Percentiles rank a stretch among this genome's conserved stretches.
Evolutionary conservation across 2,888 invertebrate genomes (phyloP).

Genomic region (Papilio protenor): DNA sequence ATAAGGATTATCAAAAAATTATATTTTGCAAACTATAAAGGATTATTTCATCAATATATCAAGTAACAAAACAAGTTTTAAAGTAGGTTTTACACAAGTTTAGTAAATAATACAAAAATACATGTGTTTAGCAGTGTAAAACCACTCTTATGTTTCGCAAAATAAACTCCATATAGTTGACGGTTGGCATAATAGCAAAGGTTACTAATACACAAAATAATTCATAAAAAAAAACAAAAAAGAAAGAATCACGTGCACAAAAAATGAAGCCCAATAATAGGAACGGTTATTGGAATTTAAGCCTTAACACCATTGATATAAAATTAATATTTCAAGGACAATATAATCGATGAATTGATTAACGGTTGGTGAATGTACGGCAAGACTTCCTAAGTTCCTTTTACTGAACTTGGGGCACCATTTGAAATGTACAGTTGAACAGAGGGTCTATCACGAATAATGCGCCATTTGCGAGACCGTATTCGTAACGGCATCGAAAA

Average conservation of each 20-base stretch:
- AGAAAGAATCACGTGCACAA: background rate
- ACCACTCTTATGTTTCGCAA: background rate
- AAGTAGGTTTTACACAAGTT: too few species aligned
- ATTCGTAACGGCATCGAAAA: too few species aligned
- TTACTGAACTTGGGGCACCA: slow-evolving; percentile 10
- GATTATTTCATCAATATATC: background rate
- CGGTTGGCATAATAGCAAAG: background rate
- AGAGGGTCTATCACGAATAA: background rate
- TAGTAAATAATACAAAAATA: too few species aligned
- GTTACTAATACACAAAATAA: background rate
- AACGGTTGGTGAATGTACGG: slow-evolving; percentile 20
- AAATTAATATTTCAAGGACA: background rate
- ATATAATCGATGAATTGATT: slow-evolving; percentile 12
- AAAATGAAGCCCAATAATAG: background rate
- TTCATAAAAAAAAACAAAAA: background rate
- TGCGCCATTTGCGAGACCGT: too few species aligned
- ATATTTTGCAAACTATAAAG: background rate
- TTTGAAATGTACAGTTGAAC: background rate
- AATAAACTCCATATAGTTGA: background rate
- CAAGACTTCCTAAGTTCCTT: slow-evolving; percentile 18
- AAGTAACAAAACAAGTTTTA: background rate
- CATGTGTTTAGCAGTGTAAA: background rate
- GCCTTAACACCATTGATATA: background rate
- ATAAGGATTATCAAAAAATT: background rate
- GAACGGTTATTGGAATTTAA: background rate